Conservation (phyloP, 2,113 vertebrate species). For the Synodontis membranacea region DNA sequence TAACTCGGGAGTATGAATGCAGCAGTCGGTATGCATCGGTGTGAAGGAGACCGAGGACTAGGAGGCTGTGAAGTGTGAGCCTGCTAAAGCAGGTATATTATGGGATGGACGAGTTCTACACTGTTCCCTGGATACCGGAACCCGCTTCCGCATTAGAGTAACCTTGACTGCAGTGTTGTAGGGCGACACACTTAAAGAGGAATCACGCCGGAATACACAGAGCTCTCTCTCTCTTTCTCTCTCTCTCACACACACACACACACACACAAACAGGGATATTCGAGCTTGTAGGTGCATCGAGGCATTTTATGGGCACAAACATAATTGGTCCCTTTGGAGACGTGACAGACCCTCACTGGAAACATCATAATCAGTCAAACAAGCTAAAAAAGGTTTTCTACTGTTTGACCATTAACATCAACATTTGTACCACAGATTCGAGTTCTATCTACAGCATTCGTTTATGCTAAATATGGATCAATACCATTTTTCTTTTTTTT, state of each 20-base stretch:
- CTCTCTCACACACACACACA: not conserved
- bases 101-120: slow-evolving; percentile 21
- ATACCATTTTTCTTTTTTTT: not conserved
- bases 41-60: not conserved
- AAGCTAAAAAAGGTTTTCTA: not conserved
- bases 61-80: not conserved
- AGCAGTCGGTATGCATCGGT: not conserved
- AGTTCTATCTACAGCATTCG: not conserved
- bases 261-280: slow-evolving; percentile 10
- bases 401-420: not conserved
- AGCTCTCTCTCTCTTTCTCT: not conserved
- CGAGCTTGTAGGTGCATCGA: slow-evolving; percentile 2
- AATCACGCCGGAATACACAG: slow-evolving; percentile 18
- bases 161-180: slow-evolving; percentile 40
- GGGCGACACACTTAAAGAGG: slow-evolving; percentile 36
- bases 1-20: not conserved
- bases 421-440: not conserved
- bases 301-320: not conserved
- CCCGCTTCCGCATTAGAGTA: slow-evolving; percentile 25
- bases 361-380: slow-evolving; percentile 10
- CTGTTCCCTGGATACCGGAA: slow-evolving; percentile 30
- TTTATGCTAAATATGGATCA: not conserved
- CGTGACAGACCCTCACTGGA: not conserved
- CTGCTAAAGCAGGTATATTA: slow-evolving; percentile 16
- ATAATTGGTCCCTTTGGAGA: slow-evolving; percentile 29